These are phyloP conservation scores for Morbakka virulenta DNA, from an alignment of 30 jellyfish, hydroid and myxozoan species.

Conservation along the genomic window DNA sequence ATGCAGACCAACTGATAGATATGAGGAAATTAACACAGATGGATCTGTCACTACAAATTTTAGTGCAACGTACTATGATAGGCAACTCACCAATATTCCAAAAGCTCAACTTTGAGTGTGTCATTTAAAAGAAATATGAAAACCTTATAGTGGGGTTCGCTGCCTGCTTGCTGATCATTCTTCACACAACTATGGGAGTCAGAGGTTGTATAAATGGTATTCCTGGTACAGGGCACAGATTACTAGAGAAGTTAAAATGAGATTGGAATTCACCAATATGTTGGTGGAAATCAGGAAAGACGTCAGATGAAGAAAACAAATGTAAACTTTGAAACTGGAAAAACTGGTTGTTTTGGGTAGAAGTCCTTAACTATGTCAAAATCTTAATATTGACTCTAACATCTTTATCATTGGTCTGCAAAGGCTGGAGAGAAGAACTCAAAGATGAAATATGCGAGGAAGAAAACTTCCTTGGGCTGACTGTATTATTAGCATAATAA, in stretches of 20 bases:
- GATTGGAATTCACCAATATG: neutral
- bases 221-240: neutral
- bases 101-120: constrained; percentile 27
- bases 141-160: constrained; percentile 20
- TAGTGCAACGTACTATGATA: neutral
- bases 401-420: constrained; percentile 11
- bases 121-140: constrained; percentile 7
- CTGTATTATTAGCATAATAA: constrained; percentile 22
- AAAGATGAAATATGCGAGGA: constrained; percentile 19
- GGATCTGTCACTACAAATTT: constrained; percentile 9
- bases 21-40: neutral
- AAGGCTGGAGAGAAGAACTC: constrained; percentile 19
- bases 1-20: constrained; percentile 29
- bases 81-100: constrained; percentile 14
- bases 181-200: neutral
- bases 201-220: constrained; percentile 24
- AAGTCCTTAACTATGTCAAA: constrained; percentile 11
- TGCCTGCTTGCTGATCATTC: constrained; percentile 46
- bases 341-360: constrained; percentile 28
- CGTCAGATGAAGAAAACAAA: too few relatives aligned
- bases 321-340: too few relatives aligned
- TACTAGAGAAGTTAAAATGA: constrained; percentile 13
- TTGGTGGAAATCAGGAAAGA: neutral
- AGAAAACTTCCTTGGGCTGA: constrained; percentile 35
- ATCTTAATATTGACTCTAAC: constrained; percentile 14